Evolutionary conservation across 1,140 invertebrate genomes (phyloP).

Genomic region (Atta cephalotes): DNA sequence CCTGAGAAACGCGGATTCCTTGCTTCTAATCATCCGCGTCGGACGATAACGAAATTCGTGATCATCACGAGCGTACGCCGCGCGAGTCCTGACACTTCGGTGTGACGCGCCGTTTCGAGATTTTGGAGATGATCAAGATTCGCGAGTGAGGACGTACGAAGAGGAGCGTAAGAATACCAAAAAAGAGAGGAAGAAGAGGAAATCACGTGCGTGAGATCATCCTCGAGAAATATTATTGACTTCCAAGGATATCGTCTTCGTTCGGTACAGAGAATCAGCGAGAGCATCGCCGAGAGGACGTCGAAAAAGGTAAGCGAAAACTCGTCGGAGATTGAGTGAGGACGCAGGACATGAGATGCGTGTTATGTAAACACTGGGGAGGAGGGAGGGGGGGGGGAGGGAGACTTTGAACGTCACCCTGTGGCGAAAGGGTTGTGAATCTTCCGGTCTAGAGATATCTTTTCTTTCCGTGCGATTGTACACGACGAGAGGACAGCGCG

Average conservation of each 20-base stretch:
- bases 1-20: not conserved
- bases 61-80: not conserved
- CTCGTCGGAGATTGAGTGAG: not conserved
- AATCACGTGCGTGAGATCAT: slow-evolving; percentile 3
- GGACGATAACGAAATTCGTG: not conserved
- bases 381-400: not conserved
- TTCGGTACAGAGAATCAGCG: not conserved
- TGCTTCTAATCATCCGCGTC: not conserved
- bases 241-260: slow-evolving; percentile 19
- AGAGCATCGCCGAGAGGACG: not conserved
- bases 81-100: not conserved
- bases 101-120: not conserved
- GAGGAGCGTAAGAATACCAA: not conserved
- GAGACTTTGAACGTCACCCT: not conserved
- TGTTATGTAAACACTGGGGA: slow-evolving; percentile 22
- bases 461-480: not conserved
- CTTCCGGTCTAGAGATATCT: not conserved
- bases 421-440: slow-evolving; percentile 1
- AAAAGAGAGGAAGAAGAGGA: not conserved
- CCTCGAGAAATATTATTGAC: not conserved
- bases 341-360: not conserved
- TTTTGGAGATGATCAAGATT: not conserved
- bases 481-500: not conserved
- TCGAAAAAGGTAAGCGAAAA: slow-evolving; percentile 61
- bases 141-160: slow-evolving; percentile 34